Evolutionary conservation across 2,888 invertebrate species (phyloP), one percentile per base, ranked within the genome.

Genomic region (Blastobasis adustella): DNA sequence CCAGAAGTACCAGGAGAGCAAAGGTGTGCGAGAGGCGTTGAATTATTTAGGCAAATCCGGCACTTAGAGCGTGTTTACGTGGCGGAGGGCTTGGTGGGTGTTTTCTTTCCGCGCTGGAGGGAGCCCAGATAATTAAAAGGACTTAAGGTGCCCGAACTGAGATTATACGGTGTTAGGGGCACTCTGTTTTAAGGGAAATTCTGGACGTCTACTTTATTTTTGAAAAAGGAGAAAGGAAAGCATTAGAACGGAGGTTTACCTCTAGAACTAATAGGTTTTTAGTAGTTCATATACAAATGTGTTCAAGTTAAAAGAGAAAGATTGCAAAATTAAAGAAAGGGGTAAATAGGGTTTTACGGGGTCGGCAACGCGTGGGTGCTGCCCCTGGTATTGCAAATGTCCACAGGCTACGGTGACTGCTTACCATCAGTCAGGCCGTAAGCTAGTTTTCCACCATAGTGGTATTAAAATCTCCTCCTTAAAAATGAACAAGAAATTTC

Each of bases 81-180:
- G 40, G 43, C 46, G 39, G 54, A 23, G 23, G 23, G 23, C 23
- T 48, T 45, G 36, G 47, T 43, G 38, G 50, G 46, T 54, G 52
- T 58, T 55, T 54, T 54, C 51, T 53, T 53, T 52, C 49, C 42
- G 10, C 50, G 45, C 45, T 42, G n/a, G 51, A 23, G 49, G 49
- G 42, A 45, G 47, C 50, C 44, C 56, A 56, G 58, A 56, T 60
- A 58, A 60, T 60, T 60, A 58, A 60, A 56, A 54, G 53, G 59
- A 57, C 57, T 60, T 60, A 58, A 56, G 53, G 57, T 53, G 54
- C 45, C 23, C 48, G 45, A 44, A 23, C 43, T 44, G 53, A 53
- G 58, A 56, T 56, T 54, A 57, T 47, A 44, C n/a, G 47, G 6
- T 37, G 38, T 40, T n/a, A 50, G 39, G 45, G 10, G 9, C 5